Conservation (phyloP, 2,797 vertebrate genomes). For the Gymnodraco acuticeps region DNA sequence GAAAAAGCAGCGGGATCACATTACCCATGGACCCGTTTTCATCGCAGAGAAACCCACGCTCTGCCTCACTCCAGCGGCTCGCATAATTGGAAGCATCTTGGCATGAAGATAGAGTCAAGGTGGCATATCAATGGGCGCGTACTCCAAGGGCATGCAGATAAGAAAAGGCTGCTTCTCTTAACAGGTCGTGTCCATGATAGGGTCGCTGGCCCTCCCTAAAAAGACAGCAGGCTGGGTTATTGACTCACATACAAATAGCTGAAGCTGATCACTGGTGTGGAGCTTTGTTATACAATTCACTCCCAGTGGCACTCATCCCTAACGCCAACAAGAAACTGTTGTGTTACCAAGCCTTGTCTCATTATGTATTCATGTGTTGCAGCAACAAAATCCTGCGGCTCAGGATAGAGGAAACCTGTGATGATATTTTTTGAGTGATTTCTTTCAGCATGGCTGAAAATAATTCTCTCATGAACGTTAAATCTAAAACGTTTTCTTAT, state of each 20-base stretch:
- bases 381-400: conserved; percentile 32
- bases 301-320: conserved; percentile 53
- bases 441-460: conserved; percentile 7
- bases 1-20: conserved; percentile 72
- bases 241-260: conserved; percentile 76
- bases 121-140: conserved; percentile 84
- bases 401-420: conserved; percentile 32
- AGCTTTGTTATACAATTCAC: conserved; percentile 56
- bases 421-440: conserved; percentile 17
- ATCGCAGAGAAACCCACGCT: conserved; percentile 79
- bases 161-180: conserved; percentile 77
- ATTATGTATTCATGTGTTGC: conserved; percentile 55
- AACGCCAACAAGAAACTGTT: conserved; percentile 57
- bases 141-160: conserved; percentile 87
- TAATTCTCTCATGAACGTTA: not conserved
- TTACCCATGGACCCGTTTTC: conserved; percentile 80
- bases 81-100: conserved; percentile 89
- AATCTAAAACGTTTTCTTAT: not conserved
- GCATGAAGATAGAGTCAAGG: conserved; percentile 87
- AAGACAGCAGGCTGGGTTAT: conserved; percentile 50
- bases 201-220: conserved; percentile 74
- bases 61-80: conserved; percentile 85
- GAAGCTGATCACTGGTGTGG: conserved; percentile 52
- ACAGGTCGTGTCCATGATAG: conserved; percentile 75
- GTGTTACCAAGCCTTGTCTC: conserved; percentile 51